A percentile compares a stretch with the other conserved stretches of the same genome.
Evolutionary conservation across 2,113 vertebrate species (phyloP).

Genomic region (Acanthisitta chloris): DNA sequence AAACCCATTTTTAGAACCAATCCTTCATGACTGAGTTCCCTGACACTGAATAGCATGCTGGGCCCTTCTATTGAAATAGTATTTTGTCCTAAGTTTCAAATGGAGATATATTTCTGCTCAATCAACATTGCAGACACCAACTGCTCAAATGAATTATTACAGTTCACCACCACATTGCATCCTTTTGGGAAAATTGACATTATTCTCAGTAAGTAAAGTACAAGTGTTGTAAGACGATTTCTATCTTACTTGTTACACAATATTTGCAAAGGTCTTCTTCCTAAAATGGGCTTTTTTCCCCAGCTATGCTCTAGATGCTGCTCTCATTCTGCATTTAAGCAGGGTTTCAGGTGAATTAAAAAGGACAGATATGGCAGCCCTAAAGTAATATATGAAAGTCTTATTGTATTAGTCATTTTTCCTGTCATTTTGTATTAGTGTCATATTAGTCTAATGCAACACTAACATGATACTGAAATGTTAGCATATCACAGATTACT

Average conservation of each 20-base stretch:
- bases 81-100: not conserved
- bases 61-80: not conserved
- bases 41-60: not conserved
- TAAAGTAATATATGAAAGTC: constrained; percentile 65
- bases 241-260: not conserved
- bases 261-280: not conserved
- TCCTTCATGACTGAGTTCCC: not conserved
- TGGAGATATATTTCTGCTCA: not conserved
- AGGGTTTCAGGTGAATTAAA: constrained; percentile 74
- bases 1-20: not conserved
- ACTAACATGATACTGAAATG: constrained; percentile 75
- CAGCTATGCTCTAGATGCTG: not conserved
- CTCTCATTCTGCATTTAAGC: constrained; percentile 13
- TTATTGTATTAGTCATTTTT: constrained; percentile 79
- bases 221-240: not conserved
- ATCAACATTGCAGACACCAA: not conserved
- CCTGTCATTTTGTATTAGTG: constrained; percentile 74
- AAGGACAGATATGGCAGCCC: constrained; percentile 67
- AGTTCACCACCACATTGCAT: not conserved
- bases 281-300: not conserved
- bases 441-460: constrained; percentile 78
- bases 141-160: not conserved
- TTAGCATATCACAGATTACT: constrained; percentile 78
- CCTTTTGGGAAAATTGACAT: not conserved
- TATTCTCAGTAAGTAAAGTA: not conserved